phyloP scores from a whole-genome alignment of 2,888 invertebrate species.

The Thyatira batis region DNA sequence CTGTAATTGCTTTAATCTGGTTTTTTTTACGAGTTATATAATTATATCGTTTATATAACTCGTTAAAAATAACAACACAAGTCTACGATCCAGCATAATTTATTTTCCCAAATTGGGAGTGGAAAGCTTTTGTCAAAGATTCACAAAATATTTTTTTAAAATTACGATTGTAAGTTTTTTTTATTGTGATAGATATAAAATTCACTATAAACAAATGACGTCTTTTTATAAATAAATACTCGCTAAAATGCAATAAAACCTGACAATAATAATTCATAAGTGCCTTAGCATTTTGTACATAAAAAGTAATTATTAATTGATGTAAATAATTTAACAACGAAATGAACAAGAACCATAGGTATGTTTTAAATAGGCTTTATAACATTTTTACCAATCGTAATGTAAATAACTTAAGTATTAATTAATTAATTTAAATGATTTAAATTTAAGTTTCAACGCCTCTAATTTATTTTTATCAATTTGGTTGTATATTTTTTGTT shows the following conservation, averaged over 20 bases:
- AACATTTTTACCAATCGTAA: slow-evolving; percentile 39
- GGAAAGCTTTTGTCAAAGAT: not conserved
- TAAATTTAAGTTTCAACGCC: slow-evolving; percentile 45
- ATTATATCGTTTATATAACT: not conserved
- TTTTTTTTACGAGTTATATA: slow-evolving; percentile 23
- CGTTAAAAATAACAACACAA: not conserved
- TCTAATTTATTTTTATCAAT: slow-evolving; percentile 53
- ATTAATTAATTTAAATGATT: slow-evolving; percentile 42
- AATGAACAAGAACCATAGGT: slow-evolving; percentile 17
- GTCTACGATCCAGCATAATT: not conserved
- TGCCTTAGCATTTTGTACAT: slow-evolving; percentile 58
- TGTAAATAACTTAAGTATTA: slow-evolving; percentile 44
- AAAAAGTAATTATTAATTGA: slow-evolving; percentile 37
- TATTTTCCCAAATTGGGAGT: not conserved
- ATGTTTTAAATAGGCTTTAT: slow-evolving; percentile 24
- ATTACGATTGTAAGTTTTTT: slow-evolving; percentile 5
- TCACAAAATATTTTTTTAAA: not conserved
- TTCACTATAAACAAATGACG: slow-evolving; percentile 9
- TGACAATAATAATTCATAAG: slow-evolving; percentile 45
- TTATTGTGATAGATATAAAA: slow-evolving; percentile 36
- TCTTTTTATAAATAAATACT: slow-evolving; percentile 32
- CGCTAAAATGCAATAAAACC: slow-evolving; percentile 39
- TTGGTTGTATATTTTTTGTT: slow-evolving; percentile 22
- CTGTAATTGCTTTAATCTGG: slow-evolving; percentile 5
- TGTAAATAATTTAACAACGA: slow-evolving; percentile 22